Evolutionary conservation across 2,113 vertebrate species (phyloP), one percentile per base, ranked within the genome.

Genomic region (Neogale vison): DNA sequence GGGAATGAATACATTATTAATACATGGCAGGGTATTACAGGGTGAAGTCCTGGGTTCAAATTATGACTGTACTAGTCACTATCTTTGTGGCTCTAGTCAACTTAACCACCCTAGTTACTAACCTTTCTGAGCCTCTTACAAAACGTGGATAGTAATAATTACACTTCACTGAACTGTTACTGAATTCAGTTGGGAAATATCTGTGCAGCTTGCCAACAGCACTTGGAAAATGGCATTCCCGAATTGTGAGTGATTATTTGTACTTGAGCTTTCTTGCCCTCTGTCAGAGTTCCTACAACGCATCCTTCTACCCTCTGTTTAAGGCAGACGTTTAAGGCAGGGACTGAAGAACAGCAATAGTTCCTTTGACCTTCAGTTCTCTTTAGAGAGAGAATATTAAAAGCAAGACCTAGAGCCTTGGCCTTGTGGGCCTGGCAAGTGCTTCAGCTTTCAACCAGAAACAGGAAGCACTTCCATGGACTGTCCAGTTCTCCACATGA

Each of bases 381-480:
- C 86, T 92, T 81, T 96, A 83, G 79, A 74, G 61, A 92, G 67
- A 97, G 55, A 96, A 87, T 36, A 92, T 93, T 97, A 90, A 96
- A 89, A 95, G 52, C 79, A 96, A 98, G 92, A 94, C 90, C 36
- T 81, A 96, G 71, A 95, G 96, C 94, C 90, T 94, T 90, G 82
- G 88, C 94, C 92, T 92, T 14, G 39, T 69, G 52, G 26, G 47
- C 55, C 82, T 97, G 89, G 61, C 93, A 97, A 88, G 94, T 34
- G 59, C 87, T 96, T 93, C 50, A 67, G 55, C 80, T 95, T 85
- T 96, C 63, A 97, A 69, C 61, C 79, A 96, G 67, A 95, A 89
- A 85, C 93, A 93, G 63, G 82, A 95, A 90, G 77, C 42, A 87
- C 7, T 17, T 88, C 67, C 57, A 67, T 84, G 89, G 95, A 81